Evolutionary conservation across 2,888 invertebrate species (phyloP), one percentile per base, ranked within the genome.

Genomic region (Acleris holmiana): DNA sequence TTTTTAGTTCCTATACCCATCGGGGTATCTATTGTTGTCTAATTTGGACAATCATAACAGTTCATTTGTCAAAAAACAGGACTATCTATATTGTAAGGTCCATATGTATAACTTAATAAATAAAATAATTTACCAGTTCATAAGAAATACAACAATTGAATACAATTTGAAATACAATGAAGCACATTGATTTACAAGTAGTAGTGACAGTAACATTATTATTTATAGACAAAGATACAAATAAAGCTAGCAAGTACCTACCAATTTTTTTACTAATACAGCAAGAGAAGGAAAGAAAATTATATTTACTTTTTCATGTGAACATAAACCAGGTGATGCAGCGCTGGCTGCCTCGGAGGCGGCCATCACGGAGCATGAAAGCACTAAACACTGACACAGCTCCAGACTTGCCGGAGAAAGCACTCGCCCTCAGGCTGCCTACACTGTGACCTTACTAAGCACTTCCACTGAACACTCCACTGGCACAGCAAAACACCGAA

Each of bases 261-360:
- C 78, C 69, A 75, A 76, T 82, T 35, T 80, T 74, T 77, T 83
- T 82, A 85, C 74, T 69, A 69, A 73, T 77, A 83, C 70, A 83
- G 82, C 77, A 83, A 85, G 83, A 80, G 71, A 84, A 84, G 75
- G 76, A 79, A 83, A 79, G 76, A 83, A 86, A 84, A 82, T 60
- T 73, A 91, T 90, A 91, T 85, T 91, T 91, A 92, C 91, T 89
- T 91, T 89, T 81, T 77, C 63, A 67, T 75, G 74, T 74, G 73
- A 78, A 78, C 71, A 75, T 70, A 72, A 73, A 74, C 76, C 66
- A 69, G 81, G 74, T 66, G 76, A 71, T 74, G 72, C 76, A 55
- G 78, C 76, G 70, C 68, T 67, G 70, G 71, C 71, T 72, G 73
- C 74, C 61, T 66, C 68, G 69, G 66, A 53, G 25, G 57, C 64